Evolutionary conservation across 1,140 invertebrate species (phyloP).

Genomic region (Pogonus chalceus): DNA sequence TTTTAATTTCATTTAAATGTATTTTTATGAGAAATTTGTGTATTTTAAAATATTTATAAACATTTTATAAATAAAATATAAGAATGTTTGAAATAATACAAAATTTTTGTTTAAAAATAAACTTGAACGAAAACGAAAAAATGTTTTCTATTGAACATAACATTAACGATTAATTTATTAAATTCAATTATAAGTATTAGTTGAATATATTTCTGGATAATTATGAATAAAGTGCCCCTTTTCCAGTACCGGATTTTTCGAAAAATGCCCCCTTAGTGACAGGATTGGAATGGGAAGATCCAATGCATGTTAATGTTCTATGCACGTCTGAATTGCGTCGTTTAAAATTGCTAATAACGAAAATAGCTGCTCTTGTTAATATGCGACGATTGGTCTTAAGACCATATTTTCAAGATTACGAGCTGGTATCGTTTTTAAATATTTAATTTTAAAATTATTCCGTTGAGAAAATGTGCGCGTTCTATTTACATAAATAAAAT

Average conservation of each 20-base stretch:
- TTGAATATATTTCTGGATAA: neutral
- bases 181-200: too few relatives aligned
- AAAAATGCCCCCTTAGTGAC: slow-evolving; percentile 38
- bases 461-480: too few relatives aligned
- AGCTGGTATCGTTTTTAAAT: too few relatives aligned
- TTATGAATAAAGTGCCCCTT: neutral
- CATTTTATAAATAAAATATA: too few relatives aligned
- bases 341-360: slow-evolving; percentile 51
- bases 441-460: too few relatives aligned
- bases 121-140: too few relatives aligned
- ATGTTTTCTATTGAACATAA: neutral
- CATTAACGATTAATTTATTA: neutral
- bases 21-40: too few relatives aligned
- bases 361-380: slow-evolving; percentile 47
- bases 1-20: too few relatives aligned
- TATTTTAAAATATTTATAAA: too few relatives aligned
- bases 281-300: slow-evolving; percentile 53
- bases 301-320: slow-evolving; percentile 46
- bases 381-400: slow-evolving; percentile 45
- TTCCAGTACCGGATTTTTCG: slow-evolving; percentile 39
- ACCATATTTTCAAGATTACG: slow-evolving; percentile 67
- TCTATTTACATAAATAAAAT: too few relatives aligned
- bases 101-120: slow-evolving; percentile 6
- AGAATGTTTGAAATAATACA: neutral
- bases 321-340: slow-evolving; percentile 49